Evolutionary conservation across 2,797 vertebrate genomes (phyloP), one percentile per base, ranked within the genome.

Genomic region (Phrynocephalus guinanensis): DNA sequence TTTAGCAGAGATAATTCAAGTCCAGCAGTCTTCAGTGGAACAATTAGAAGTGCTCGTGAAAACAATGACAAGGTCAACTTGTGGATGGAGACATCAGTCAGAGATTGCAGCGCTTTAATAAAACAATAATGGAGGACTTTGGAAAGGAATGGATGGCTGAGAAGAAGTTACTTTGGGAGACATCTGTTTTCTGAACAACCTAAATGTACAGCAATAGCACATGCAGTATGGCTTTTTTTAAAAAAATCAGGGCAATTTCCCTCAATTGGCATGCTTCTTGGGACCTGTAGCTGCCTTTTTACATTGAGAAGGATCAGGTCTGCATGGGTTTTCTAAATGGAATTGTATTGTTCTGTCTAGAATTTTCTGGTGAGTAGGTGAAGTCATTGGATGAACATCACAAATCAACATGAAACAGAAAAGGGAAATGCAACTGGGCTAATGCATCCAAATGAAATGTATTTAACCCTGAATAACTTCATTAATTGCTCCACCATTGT

Each of bases 1-100:
- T 96, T 95, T 94, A 94, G 93, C 93, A 88, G 92, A 96, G 95
- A 96, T 97, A 97, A 97, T 97, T 97, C 97, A 96, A 95, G 96
- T 95, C 96, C 92, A 93, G 82, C 1, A 10, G 63, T 84, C 15
- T 8, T 71, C 56, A 63, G 30, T 93, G 91, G 93, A 91, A 96
- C 97, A 97, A 97, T 97, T 97, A 96, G 96, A 92, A 94, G 93
- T 89, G 90, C 93, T 93, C 93, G 95, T 90, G 90, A 89, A 94
- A 94, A 92, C 94, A 94, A 92, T 93, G 94, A 95, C 95, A 95
- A 95, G 93, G 94, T 96, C 95, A 95, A 92, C 84, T 79, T 68
- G 87, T 0, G 76, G 94, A 91, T 87, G 90, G 13, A 93, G 84
- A 79, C 75, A 70, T 85, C 84, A 68, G 24, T 79, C 84, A 68